phyloP scores from a whole-genome alignment of 2,888 invertebrate genomes.

The Phortica magna region DNA sequence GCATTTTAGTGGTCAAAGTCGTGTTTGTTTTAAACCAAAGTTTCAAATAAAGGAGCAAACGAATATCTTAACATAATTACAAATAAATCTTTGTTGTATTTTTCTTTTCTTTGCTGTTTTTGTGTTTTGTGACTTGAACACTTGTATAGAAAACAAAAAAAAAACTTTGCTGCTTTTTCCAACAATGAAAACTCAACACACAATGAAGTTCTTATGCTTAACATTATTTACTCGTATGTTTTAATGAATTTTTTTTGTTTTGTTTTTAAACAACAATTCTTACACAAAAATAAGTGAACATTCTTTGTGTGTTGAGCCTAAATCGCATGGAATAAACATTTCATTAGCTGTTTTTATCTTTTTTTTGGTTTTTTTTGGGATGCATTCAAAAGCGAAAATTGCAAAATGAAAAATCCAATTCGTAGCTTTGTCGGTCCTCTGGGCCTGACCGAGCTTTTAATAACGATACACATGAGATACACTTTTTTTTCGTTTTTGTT shows the following conservation, averaged over 20 bases:
- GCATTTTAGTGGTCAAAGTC: slow-evolving; percentile 25
- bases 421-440: slow-evolving; percentile 37
- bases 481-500: slow-evolving; percentile 44
- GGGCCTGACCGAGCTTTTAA: background rate
- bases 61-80: slow-evolving; percentile 32
- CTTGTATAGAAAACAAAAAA: slow-evolving; percentile 4
- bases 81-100: slow-evolving; percentile 34
- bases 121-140: slow-evolving; percentile 26
- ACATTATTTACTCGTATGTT: too few relatives aligned
- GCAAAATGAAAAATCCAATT: slow-evolving; percentile 78
- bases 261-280: too few relatives aligned
- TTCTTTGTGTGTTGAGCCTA: background rate
- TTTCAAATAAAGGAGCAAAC: slow-evolving; percentile 18
- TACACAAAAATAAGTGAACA: background rate
- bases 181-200: background rate
- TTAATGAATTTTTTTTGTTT: too few relatives aligned
- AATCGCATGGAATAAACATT: slow-evolving; percentile 17
- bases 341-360: background rate
- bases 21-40: slow-evolving; percentile 1
- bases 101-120: slow-evolving; percentile 39
- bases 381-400: slow-evolving; percentile 74
- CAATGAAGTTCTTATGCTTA: background rate
- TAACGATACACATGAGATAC: slow-evolving; percentile 15
- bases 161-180: background rate
- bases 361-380: background rate